These are phyloP conservation scores for Brachionus manjavacas DNA, from an alignment of 1,140 invertebrate genomes.

Conservation along the genomic window DNA sequence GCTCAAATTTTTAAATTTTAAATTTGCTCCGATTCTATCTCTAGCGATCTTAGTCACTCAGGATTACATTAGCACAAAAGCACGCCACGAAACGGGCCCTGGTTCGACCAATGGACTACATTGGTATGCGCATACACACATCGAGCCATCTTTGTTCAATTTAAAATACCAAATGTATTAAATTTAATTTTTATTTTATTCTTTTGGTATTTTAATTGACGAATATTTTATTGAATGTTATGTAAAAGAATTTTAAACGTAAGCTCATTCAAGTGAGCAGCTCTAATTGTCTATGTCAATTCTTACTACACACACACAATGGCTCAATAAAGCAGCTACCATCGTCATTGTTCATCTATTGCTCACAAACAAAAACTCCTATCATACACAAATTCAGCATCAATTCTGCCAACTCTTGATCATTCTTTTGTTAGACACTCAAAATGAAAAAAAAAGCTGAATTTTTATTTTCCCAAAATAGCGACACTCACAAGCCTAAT, in stretches of 20 bases:
- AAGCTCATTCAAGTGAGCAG: background rate
- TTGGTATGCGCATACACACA: background rate
- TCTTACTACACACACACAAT: background rate
- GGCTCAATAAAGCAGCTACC: background rate
- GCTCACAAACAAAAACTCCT: background rate
- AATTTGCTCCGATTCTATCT: background rate
- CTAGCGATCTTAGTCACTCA: background rate
- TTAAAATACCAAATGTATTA: background rate
- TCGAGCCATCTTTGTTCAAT: background rate
- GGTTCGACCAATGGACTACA: background rate
- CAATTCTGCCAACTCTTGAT: background rate
- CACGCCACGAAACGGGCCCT: background rate
- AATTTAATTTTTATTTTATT: background rate
- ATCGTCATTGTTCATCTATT: background rate
- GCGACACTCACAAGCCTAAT: no score
- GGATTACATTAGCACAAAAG: background rate
- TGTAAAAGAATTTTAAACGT: background rate
- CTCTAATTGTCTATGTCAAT: background rate
- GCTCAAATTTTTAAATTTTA: conserved; percentile 8
- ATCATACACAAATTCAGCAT: background rate
- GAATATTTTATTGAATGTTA: background rate
- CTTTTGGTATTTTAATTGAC: background rate
- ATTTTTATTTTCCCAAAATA: no score
- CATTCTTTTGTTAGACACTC: no score
- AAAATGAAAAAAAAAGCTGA: no score